Conservation (phyloP, 2,888 invertebrate species). For the Synergus itoensis region DNA sequence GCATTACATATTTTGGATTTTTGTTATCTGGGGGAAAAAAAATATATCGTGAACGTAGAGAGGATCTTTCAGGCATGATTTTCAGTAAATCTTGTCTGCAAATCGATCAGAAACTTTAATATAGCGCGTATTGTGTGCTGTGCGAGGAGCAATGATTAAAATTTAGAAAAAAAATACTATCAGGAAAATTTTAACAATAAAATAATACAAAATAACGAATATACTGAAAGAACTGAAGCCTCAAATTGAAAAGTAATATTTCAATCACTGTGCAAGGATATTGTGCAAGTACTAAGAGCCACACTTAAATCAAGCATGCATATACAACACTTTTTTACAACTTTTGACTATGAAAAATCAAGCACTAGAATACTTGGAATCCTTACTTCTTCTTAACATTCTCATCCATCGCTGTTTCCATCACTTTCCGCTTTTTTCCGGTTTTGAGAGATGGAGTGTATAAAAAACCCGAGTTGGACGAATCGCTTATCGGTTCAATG, state of each 20-base stretch:
- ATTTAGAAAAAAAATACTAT: not conserved
- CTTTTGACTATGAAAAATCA: conserved; percentile 24
- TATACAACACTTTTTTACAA: not conserved
- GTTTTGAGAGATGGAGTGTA: conserved; percentile 82
- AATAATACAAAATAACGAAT: not conserved
- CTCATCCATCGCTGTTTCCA: conserved; percentile 79
- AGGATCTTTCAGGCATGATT: conserved; percentile 81
- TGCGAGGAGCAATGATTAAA: conserved; percentile 31
- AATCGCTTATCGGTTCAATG: conserved; percentile 66
- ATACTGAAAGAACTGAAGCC: not conserved
- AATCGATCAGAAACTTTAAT: conserved; percentile 54
- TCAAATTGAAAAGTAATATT: not conserved
- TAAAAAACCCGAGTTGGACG: conserved; percentile 64
- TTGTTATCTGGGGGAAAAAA: conserved; percentile 76
- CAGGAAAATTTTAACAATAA: not conserved
- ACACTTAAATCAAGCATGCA: not conserved
- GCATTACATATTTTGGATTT: conserved; percentile 81
- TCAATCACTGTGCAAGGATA: not conserved
- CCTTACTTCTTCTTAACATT: conserved; percentile 85
- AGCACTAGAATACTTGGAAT: not conserved
- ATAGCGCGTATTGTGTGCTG: conserved; percentile 50
- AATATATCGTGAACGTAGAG: conserved; percentile 80
- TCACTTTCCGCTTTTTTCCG: conserved; percentile 83
- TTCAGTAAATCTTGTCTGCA: conserved; percentile 83
- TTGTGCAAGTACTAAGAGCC: too few relatives aligned